These are phyloP conservation scores for Azemiops feae DNA, from an alignment of 2,113 vertebrate species.

Conservation along the genomic window DNA sequence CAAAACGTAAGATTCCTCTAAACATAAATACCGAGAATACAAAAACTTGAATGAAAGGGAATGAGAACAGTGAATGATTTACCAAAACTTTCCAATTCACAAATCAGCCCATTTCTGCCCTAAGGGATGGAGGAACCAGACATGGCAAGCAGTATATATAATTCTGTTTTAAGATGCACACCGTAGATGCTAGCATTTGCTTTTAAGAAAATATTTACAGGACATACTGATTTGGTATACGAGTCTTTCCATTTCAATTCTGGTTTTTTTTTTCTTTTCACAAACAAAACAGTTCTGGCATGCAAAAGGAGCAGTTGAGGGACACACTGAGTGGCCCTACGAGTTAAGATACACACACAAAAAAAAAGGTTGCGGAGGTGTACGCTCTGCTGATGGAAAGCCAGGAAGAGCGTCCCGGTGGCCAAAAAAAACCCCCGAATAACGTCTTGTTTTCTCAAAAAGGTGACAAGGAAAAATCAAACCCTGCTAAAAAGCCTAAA, in stretches of 20 bases:
- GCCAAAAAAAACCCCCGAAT: not conserved
- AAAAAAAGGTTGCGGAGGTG: constrained; percentile 35
- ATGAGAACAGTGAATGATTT: constrained; percentile 23
- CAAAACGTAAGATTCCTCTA: constrained; percentile 21
- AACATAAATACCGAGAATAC: constrained; percentile 25
- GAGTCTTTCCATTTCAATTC: constrained; percentile 51
- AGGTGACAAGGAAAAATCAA: not conserved
- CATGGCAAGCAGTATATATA: not conserved
- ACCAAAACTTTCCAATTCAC: constrained; percentile 7
- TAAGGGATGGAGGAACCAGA: constrained; percentile 10
- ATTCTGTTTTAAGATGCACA: constrained; percentile 7
- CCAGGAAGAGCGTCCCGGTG: constrained; percentile 23
- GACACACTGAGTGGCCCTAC: constrained; percentile 34
- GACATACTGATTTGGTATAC: constrained; percentile 24
- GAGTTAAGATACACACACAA: constrained; percentile 27
- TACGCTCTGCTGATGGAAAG: constrained; percentile 36
- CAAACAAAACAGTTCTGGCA: constrained; percentile 53
- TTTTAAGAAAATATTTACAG: constrained; percentile 27
- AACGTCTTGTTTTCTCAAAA: constrained; percentile 36
- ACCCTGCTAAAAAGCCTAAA: constrained; percentile 27
- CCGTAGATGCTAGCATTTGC: constrained; percentile 25
- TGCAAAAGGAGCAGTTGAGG: constrained; percentile 53
- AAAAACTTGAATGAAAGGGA: constrained; percentile 42
- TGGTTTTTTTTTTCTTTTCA: constrained; percentile 25
- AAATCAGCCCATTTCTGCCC: constrained; percentile 4